Conservation (phyloP, 2,888 invertebrate species). For the Cinara cedri region DNA sequence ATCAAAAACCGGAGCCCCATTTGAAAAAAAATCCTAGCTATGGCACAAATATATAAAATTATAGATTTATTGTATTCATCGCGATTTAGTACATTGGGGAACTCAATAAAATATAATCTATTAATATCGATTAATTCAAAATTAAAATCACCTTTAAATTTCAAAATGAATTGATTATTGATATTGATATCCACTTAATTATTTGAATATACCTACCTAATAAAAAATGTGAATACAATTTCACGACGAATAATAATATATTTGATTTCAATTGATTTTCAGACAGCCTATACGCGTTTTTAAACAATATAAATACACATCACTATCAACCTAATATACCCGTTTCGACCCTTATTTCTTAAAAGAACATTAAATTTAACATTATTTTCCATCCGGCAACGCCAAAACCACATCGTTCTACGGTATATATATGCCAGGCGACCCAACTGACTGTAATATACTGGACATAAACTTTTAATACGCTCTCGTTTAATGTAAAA, state of each 20-base stretch:
- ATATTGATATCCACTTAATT: no score
- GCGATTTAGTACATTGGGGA: no score
- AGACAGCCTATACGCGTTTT: neutral
- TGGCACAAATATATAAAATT: no score
- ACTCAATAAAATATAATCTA: no score
- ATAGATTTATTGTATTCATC: no score
- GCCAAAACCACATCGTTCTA: constrained; percentile 5
- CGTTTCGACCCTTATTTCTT: constrained; percentile 17
- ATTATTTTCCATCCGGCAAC: constrained; percentile 23
- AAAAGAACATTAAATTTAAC: constrained; percentile 18
- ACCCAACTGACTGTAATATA: constrained; percentile 33
- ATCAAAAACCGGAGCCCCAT: no score
- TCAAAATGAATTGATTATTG: no score
- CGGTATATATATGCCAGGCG: constrained; percentile 10
- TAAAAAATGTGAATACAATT: neutral
- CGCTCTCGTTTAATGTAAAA: constrained; percentile 14
- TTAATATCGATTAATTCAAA: no score
- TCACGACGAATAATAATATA: neutral
- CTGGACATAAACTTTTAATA: constrained; percentile 32
- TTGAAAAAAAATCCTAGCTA: no score
- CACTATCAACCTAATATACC: neutral
- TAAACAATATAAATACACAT: no score
- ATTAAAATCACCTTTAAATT: no score
- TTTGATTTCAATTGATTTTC: constrained; percentile 7
- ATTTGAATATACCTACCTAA: no score